Conservation (phyloP, 2,888 invertebrate species). For the Rhyacophila evoluta region DNA sequence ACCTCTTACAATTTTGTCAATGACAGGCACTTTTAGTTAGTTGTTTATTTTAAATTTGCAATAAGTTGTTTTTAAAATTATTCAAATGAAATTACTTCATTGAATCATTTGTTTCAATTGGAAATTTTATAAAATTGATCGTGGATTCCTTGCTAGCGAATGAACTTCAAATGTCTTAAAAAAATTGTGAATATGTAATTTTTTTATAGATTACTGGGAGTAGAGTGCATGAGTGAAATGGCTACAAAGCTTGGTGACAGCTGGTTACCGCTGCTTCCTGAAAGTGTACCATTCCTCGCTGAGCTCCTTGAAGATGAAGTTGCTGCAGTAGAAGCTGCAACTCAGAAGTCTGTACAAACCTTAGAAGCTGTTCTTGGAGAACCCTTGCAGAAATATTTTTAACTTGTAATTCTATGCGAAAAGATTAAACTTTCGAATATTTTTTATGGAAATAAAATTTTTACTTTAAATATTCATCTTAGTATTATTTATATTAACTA, state of each 20-base stretch:
- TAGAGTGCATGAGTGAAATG: constrained; percentile 81
- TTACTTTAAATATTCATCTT: not conserved
- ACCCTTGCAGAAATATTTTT: constrained; percentile 90
- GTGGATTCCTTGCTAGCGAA: too few relatives aligned
- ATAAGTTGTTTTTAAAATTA: too few relatives aligned
- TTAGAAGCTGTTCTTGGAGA: constrained; percentile 90
- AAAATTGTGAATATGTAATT: too few relatives aligned
- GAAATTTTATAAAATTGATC: too few relatives aligned
- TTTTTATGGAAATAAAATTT: not conserved
- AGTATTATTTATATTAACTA: not conserved
- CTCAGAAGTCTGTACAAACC: constrained; percentile 84
- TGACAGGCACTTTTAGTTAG: too few relatives aligned
- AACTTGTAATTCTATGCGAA: constrained; percentile 57
- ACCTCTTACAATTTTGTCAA: too few relatives aligned
- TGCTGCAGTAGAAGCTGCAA: constrained; percentile 82
- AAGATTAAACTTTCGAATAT: not conserved
- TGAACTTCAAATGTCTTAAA: too few relatives aligned
- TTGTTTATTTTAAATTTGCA: too few relatives aligned
- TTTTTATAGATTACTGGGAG: constrained; percentile 72
- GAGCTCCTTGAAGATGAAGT: constrained; percentile 94
- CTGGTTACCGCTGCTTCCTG: constrained; percentile 89
- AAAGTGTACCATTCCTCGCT: constrained; percentile 93
- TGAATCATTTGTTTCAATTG: too few relatives aligned
- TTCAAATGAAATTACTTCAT: too few relatives aligned
- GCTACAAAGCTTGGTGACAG: constrained; percentile 89